phyloP scores from a whole-genome alignment of 2,113 vertebrate species.

The Ictalurus punctatus region DNA sequence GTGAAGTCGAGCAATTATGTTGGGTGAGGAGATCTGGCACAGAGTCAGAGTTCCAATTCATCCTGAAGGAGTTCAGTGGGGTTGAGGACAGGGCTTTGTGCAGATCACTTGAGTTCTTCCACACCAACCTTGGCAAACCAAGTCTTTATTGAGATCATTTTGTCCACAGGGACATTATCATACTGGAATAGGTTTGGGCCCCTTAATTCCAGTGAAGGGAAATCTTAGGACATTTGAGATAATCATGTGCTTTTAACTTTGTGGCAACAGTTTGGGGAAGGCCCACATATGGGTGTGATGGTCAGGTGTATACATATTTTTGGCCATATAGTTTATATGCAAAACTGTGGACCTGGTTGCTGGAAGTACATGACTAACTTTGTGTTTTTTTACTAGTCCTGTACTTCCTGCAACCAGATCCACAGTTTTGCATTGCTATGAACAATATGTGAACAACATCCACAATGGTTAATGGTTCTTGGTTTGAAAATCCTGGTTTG shows the following conservation, averaged over 20 bases:
- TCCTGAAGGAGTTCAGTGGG: neutral
- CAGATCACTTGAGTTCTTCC: neutral
- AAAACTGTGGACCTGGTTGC: neutral
- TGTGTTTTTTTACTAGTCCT: neutral
- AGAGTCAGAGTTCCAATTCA: neutral
- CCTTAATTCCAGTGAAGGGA: neutral
- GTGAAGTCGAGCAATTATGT: neutral
- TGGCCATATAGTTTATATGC: neutral
- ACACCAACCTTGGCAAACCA: neutral
- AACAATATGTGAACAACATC: neutral
- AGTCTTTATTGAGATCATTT: neutral
- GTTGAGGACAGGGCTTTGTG: neutral
- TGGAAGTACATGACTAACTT: neutral
- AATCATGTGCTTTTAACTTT: neutral
- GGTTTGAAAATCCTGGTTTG: neutral
- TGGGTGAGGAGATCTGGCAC: neutral
- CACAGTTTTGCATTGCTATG: neutral
- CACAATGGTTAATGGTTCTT: neutral
- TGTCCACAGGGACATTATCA: neutral
- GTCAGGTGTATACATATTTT: neutral
- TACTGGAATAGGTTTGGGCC: neutral
- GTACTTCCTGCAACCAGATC: neutral
- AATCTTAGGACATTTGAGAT: neutral
- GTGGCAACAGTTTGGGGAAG: neutral
- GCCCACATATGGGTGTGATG: neutral